These are phyloP conservation scores for Halocynthia roretzi DNA, from an alignment of 23 tunicate species.

Conservation along the genomic window DNA sequence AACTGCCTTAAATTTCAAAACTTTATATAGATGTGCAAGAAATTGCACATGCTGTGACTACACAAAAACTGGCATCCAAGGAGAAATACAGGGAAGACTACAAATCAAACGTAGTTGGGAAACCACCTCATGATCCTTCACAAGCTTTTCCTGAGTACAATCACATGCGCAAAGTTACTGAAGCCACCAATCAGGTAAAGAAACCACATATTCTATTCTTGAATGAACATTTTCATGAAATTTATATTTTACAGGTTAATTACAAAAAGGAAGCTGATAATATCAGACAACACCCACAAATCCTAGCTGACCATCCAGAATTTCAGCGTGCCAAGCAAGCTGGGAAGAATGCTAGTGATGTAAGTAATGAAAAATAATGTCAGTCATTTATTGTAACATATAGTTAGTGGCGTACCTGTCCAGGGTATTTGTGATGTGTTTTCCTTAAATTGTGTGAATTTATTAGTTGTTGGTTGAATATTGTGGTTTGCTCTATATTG, in stretches of 20 bases:
- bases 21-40: constrained; percentile 52
- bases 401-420: too few relatives aligned
- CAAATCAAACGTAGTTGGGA: constrained; percentile 58
- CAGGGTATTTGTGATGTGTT: too few relatives aligned
- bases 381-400: too few relatives aligned
- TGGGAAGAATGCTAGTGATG: constrained; percentile 83
- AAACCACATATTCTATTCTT: neutral
- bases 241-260: constrained; percentile 24
- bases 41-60: constrained; percentile 47
- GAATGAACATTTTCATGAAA: neutral
- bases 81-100: constrained; percentile 66
- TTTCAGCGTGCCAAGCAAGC: constrained; percentile 72
- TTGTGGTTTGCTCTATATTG: neutral
- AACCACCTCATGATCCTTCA: constrained; percentile 68
- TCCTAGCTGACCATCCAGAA: constrained; percentile 77
- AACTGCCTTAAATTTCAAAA: neutral
- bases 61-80: constrained; percentile 45
- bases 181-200: constrained; percentile 10
- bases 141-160: constrained; percentile 88
- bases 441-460: too few relatives aligned
- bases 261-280: constrained; percentile 73
- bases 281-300: constrained; percentile 47
- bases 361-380: constrained; percentile 13
- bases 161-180: constrained; percentile 40
- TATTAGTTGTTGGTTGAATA: too few relatives aligned